phyloP scores from a whole-genome alignment of 1,140 invertebrate species.

The Drosophila elegans region DNA sequence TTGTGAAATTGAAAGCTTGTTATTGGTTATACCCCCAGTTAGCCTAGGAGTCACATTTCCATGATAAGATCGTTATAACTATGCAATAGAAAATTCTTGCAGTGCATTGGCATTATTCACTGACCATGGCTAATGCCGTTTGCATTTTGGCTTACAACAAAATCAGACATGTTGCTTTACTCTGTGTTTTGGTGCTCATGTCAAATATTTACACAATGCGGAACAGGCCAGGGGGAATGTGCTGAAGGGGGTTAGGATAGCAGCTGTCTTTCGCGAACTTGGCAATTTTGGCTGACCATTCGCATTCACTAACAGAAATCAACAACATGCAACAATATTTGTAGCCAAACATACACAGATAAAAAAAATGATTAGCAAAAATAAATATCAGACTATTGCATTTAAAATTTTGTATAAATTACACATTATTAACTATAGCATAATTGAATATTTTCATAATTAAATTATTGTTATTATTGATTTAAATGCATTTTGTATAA shows the following conservation, averaged over 20 bases:
- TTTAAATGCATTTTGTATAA: too few species aligned
- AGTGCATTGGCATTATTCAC: conserved; percentile 32
- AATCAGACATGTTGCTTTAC: conserved; percentile 35
- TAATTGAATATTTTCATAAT: too few species aligned
- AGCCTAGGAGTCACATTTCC: too few species aligned
- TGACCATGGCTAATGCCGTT: conserved; percentile 75
- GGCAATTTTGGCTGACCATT: conserved; percentile 37
- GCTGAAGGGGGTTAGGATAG: background rate
- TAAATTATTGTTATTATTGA: too few species aligned
- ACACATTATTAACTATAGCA: too few species aligned
- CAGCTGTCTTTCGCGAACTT: conserved; percentile 22
- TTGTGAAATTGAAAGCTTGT: too few species aligned
- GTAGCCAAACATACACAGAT: too few species aligned
- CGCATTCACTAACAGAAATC: conserved; percentile 24
- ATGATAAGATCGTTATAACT: background rate
- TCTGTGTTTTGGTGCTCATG: conserved; percentile 45
- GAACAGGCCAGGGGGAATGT: conserved; percentile 8
- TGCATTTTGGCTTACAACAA: conserved; percentile 68
- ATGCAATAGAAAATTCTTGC: background rate
- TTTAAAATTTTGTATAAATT: too few species aligned
- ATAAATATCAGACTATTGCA: too few species aligned
- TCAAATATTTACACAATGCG: conserved; percentile 72
- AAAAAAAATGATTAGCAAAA: too few species aligned
- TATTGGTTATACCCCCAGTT: background rate
- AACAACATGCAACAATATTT: conserved; percentile 7